Evolutionary conservation across 2,797 vertebrate genomes (phyloP), one percentile per base, ranked within the genome.

Genomic region (Rhinatrema bivittatum): DNA sequence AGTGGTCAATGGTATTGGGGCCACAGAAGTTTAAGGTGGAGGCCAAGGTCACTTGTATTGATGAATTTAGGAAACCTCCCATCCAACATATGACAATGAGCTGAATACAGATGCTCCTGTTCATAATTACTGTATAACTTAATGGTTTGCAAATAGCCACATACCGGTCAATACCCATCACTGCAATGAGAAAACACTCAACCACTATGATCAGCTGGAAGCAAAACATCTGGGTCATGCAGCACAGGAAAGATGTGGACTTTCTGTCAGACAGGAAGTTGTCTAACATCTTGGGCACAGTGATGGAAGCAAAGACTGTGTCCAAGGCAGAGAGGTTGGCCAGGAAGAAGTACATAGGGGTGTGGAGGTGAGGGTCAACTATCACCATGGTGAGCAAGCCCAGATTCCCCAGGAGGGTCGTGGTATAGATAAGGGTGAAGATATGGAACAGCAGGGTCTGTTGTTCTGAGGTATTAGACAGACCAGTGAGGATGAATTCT

Each of bases 301-400:
- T 68, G 16, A 56, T 55, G 15, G 61, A 64, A 15, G 60, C 62
- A 22, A 65, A 61, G 22, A 57, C 53, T 42, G 66, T 59, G 15
- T 70, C 55, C 36, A 69, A 42, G 24, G 66, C 18, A 20, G 68
- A 68, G 24, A 74, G 55, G 16, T 68, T 47, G 7, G 55, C 38
- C 19, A 74, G 62, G 13, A 72, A 70, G 35, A 69, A 70, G 17
- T 65, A 72, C 63, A 70, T 70, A 25, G 63, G 60, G 5, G 49
- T 61, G 10, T 54, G 53, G 26, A 72, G 57, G 10, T 4, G 15
- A 7, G 34, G 51, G 27, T 64, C 60, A 25, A 40, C 4, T 23
- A 40, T 12, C 16, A 38, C 52, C 35, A 68, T 28, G 16, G 27
- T 34, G 24, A 66, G 54, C 19, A 61, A 61, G 23, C 62, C 51